These are phyloP conservation scores for Ceratosolen fusciceps DNA, from an alignment of 1,140 invertebrate species.

Conservation along the genomic window DNA sequence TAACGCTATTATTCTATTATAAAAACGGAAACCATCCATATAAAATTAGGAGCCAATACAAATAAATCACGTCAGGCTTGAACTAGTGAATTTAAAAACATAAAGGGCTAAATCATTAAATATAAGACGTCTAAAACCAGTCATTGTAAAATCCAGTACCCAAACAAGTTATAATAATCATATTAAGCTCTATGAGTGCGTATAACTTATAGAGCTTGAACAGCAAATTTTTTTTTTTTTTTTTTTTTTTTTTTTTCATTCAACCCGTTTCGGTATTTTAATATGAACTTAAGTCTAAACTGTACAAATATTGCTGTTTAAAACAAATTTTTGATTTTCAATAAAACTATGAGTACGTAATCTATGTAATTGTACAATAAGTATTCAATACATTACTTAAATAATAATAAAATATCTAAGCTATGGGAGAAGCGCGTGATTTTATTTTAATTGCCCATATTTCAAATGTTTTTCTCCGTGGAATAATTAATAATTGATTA, in stretches of 20 bases:
- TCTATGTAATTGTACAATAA: slow-evolving; percentile 10
- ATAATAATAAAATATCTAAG: slow-evolving; percentile 2
- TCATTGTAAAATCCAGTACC: slow-evolving; percentile 26
- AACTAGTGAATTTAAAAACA: not conserved
- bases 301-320: slow-evolving; percentile 27
- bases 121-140: slow-evolving; percentile 6
- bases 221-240: not conserved
- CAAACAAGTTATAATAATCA: not conserved
- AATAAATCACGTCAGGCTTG: not conserved
- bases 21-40: not conserved
- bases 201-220: not conserved
- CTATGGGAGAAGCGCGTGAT: not conserved
- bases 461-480: not conserved
- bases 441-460: not conserved
- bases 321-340: not conserved
- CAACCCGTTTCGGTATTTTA: slow-evolving; percentile 18
- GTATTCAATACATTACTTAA: slow-evolving; percentile 29
- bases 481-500: slow-evolving; percentile 2
- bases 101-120: not conserved
- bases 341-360: not conserved
- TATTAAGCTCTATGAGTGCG: not conserved
- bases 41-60: not conserved
- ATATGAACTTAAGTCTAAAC: slow-evolving; percentile 29
- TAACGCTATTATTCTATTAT: slow-evolving; percentile 21
- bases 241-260: slow-evolving; percentile 23